Conservation (phyloP, 1,140 invertebrate species). For the Drosophila ananassae region DNA sequence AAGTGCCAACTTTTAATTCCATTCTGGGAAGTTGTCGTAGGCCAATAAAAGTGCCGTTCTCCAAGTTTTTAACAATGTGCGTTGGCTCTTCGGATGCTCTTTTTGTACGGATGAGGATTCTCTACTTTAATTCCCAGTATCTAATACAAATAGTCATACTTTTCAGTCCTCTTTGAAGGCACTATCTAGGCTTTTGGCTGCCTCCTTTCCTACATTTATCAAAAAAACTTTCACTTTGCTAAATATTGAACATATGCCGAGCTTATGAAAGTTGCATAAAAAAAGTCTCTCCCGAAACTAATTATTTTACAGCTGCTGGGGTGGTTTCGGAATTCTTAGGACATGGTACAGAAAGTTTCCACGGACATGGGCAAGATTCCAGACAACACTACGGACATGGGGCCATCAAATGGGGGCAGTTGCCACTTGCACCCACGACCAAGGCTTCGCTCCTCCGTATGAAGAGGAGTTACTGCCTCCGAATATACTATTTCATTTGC, state of each 20-base stretch:
- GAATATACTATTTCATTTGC: constrained; percentile 68
- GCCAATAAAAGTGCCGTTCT: constrained; percentile 61
- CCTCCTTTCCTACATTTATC: constrained; percentile 23
- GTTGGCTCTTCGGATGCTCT: constrained; percentile 2
- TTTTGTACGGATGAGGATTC: constrained; percentile 15
- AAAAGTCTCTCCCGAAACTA: constrained; percentile 23
- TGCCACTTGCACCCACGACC: constrained; percentile 45
- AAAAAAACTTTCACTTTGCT: constrained; percentile 59
- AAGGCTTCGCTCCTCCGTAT: background rate
- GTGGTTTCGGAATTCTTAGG: constrained; percentile 47
- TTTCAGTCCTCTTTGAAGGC: no score
- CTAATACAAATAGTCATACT: no score
- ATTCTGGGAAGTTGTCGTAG: constrained; percentile 54
- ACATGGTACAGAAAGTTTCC: constrained; percentile 48
- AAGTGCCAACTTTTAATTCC: constrained; percentile 71
- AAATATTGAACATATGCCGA: constrained; percentile 31
- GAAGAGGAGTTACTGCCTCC: background rate
- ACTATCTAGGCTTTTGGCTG: no score
- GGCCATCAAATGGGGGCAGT: constrained; percentile 26
- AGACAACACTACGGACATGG: background rate
- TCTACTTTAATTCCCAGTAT: constrained; percentile 69
- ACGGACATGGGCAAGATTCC: constrained; percentile 26
- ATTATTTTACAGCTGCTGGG: constrained; percentile 53
- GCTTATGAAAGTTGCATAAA: background rate
- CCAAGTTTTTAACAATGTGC: constrained; percentile 71